Base-by-base conservation (phyloP, 2,113 vertebrate genomes). In the Sylvietta virens region DNA sequence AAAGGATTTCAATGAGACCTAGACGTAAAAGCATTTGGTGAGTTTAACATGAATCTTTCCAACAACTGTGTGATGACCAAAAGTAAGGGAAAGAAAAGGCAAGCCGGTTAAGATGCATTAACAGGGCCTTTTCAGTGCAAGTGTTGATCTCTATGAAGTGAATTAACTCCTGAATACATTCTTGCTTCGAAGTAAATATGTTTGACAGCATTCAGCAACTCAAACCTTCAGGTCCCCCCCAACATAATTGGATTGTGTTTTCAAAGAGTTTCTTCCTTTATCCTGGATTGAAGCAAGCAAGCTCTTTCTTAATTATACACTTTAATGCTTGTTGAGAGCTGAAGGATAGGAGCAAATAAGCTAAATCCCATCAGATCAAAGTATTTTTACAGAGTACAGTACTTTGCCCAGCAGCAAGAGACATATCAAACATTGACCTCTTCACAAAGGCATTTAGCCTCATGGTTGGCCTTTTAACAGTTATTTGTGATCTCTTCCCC, bases 401-500 rank as follows among this genome's bases (percentile, higher is more conserved):
- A 39, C 51, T 67, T 78, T 14, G 10, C 61, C 69, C 77, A 86
- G 65, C 51, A 92, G 86, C 56, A 78, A 84, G 89, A 92, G n/a
- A 20, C 18, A 3, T 81, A 64, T 81, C 86, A 94, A 96, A 81
- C 47, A 37, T 7, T 83, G 80, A 94, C 80, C 67, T 86, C 51
- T 78, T 83, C 0, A 3, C 22, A 67, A 88, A 91, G 51, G 31
- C 26, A 0, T 92, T 96, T 96, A 94, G 51, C 80, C 61, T 74
- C 2, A 0, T 81, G 56, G 51, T 18, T 91, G 56, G 37, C 47
- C 77, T 94, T 74, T 37, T 56, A 77, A 81, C 27, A 86, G 33
- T 62, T 93, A 56, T 66, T 92, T 94, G 67, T 94, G 44, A 88
- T 92, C 65, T 90, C 64, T 81, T 94, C 51, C 69, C 21, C 50